These are phyloP conservation scores for Odocoileus virginianus DNA, from an alignment of 2,113 vertebrate genomes.

Conservation along the genomic window DNA sequence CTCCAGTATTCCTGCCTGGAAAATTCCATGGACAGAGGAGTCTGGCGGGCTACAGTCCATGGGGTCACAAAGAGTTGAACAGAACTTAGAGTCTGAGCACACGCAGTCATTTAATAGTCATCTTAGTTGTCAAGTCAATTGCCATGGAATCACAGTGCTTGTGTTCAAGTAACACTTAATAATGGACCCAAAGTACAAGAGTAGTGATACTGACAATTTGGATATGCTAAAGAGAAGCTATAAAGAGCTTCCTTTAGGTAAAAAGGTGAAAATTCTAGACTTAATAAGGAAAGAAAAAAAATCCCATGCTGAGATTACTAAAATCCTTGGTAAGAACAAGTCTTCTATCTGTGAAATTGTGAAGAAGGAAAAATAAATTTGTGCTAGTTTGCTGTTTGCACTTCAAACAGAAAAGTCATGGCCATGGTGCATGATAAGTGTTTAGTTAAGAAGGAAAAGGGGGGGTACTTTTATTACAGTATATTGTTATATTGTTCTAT, in stretches of 20 bases:
- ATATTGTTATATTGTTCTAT: not conserved
- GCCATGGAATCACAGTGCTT: not conserved
- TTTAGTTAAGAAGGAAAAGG: not conserved
- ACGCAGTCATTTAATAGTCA: not conserved
- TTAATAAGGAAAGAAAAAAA: not conserved
- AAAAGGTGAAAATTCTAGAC: not conserved
- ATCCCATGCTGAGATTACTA: not conserved
- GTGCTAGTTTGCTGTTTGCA: not conserved
- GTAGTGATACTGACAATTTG: not conserved
- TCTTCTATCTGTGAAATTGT: not conserved
- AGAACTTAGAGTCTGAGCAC: not conserved
- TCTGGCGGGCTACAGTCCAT: accelerated
- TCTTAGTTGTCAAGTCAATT: not conserved
- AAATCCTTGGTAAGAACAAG: not conserved
- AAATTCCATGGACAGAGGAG: not conserved
- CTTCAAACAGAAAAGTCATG: not conserved
- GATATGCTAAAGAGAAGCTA: not conserved
- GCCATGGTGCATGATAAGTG: not conserved
- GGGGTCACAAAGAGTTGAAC: not conserved
- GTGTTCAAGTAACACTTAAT: not conserved
- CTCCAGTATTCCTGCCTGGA: not conserved
- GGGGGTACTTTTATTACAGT: not conserved
- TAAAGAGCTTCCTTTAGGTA: not conserved
- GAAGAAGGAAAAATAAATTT: not conserved
- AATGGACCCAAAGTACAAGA: not conserved